Base-by-base conservation (phyloP, 1,140 invertebrate species). In the Aphidius gifuensis region DNA sequence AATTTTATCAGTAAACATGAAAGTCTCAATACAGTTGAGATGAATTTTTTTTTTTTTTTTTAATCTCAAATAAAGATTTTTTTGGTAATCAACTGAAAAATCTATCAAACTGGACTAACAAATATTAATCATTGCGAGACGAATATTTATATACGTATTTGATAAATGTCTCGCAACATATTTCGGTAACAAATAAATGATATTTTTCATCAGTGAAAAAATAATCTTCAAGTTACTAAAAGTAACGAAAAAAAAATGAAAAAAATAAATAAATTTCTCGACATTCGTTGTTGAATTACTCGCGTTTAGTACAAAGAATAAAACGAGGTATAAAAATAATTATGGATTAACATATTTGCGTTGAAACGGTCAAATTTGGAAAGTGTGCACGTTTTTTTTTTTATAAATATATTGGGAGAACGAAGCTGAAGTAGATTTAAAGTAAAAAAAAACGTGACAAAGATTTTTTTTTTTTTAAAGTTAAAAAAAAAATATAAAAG, bases 241-340 rank as follows among this genome's bases (percentile, higher is more conserved):
- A 32, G 23, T 32, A 32, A 32, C 23, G 23, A 32, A 32, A 32
- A 32, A 32, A 32, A 32, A 32, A 32, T 23, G 23, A 23, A 23
- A 23, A 23, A 2, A 23, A 49, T 43, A 43, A 40, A 42, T 40
- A 55, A 55, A 55, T 55, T n/a, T 43, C 7, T 55, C 38, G 40
- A 38, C 50, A 53, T 39, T 53, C 39, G 40, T 55, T 55, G 39
- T 40, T 55, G 53, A 42, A 56, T 57, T 21, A 50, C 64, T 62
- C 65, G 69, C 70, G 61, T 69, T 74, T 68, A 74, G 71, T 72
- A 73, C 71, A 74, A 74, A 74, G 46, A 68, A 45, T 23, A 45
- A n/a, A 48, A 43, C 40, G 38, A 39, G 9, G 40, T 43, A 43
- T 42, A 40, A 9, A 2, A 55, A 55, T 40, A 40, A 44, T 55